Conservation (phyloP, 2,797 vertebrate species). For the Acipenser transmontanus region DNA sequence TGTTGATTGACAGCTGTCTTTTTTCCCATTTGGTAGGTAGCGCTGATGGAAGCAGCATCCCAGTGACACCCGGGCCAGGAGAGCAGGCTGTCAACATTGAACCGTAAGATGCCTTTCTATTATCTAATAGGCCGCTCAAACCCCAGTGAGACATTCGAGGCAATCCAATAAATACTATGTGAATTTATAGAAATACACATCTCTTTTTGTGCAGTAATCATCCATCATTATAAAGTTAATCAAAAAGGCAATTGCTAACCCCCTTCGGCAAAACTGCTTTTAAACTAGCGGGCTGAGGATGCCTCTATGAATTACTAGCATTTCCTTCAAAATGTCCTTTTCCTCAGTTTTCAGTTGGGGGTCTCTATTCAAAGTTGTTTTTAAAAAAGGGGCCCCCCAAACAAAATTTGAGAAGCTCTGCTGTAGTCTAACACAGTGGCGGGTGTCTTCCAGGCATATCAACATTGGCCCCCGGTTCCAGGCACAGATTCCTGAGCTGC, state of each 20-base stretch:
- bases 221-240: background rate
- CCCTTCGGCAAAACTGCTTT: too few relatives aligned
- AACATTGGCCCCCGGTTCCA: conserved; percentile 82
- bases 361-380: background rate
- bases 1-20: background rate
- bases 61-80: conserved; percentile 55
- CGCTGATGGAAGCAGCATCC: conserved; percentile 49
- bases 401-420: background rate
- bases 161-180: too few relatives aligned
- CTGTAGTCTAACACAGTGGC: background rate
- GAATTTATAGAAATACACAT: too few relatives aligned
- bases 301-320: too few relatives aligned
- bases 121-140: background rate
- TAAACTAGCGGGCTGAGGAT: too few relatives aligned
- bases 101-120: conserved; percentile 63
- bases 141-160: too few relatives aligned
- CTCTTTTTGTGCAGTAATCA: too few relatives aligned
- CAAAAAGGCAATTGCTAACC: background rate
- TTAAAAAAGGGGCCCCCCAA: background rate
- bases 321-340: too few relatives aligned
- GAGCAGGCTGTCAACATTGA: conserved; percentile 62
- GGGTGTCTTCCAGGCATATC: conserved; percentile 62
- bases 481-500: conserved; percentile 75
- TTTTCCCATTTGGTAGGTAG: conserved; percentile 54
- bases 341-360: background rate